Percentiles rank a stretch among this genome's conserved stretches.
These are phyloP conservation scores for Phoxinus dragarum DNA, from an alignment of 2,797 vertebrate genomes.

Conservation along the genomic window DNA sequence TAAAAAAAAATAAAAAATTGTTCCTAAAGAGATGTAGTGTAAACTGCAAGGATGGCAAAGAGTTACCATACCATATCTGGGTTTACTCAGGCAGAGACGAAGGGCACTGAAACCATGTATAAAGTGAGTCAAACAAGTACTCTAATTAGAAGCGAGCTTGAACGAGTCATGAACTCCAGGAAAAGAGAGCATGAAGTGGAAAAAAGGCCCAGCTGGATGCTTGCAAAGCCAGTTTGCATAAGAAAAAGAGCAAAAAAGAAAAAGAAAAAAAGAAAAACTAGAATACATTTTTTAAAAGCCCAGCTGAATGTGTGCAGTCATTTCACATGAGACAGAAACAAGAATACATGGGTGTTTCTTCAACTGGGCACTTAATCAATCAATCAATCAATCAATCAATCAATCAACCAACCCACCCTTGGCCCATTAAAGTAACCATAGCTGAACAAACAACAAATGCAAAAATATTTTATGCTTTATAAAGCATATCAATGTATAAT, in stretches of 20 bases:
- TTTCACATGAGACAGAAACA: slow-evolving; percentile 6
- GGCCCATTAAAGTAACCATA: background rate
- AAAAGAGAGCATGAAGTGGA: slow-evolving; percentile 28
- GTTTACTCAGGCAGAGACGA: background rate
- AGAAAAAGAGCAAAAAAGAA: background rate
- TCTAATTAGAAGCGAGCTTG: slow-evolving; percentile 33
- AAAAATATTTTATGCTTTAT: background rate
- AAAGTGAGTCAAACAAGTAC: slow-evolving; percentile 21
- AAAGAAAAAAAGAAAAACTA: background rate
- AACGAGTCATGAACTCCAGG: slow-evolving; percentile 23
- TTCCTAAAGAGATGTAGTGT: background rate
- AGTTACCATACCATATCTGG: background rate
- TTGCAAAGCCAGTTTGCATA: slow-evolving; percentile 43
- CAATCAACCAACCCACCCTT: background rate
- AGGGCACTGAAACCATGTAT: slow-evolving; percentile 18
- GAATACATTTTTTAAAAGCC: slow-evolving; percentile 4
- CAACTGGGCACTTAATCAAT: background rate
- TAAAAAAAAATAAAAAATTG: background rate
- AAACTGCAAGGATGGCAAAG: background rate
- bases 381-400: background rate
- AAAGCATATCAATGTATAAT: slow-evolving; percentile 27
- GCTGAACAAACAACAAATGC: background rate
- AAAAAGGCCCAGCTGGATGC: slow-evolving; percentile 36
- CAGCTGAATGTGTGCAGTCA: slow-evolving; percentile 20
- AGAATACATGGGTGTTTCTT: background rate